Conservation (phyloP, 2,797 vertebrate genomes). For the Cynodonichthys magdalenae region DNA sequence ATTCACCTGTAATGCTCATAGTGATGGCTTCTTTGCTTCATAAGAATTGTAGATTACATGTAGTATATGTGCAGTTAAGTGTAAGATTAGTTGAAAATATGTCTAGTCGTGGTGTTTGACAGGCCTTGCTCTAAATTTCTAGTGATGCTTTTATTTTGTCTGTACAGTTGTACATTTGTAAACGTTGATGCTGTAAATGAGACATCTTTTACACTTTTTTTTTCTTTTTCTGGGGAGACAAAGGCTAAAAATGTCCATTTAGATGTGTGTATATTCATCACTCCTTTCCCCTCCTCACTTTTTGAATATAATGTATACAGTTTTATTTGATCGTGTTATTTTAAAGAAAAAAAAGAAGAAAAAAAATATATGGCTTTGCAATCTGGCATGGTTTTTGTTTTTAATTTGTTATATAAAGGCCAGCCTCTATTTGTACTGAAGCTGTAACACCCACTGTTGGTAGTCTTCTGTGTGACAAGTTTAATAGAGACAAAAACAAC, state of each 20-base stretch:
- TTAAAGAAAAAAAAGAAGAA: slow-evolving; percentile 76
- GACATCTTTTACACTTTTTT: slow-evolving; percentile 92
- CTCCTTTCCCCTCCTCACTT: slow-evolving; percentile 81
- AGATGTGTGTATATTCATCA: slow-evolving; percentile 97
- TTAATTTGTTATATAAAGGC: slow-evolving; percentile 90
- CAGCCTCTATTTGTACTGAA: slow-evolving; percentile 93
- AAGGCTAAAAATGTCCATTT: slow-evolving; percentile 91
- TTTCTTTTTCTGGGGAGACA: slow-evolving; percentile 63
- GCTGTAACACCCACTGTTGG: slow-evolving; percentile 89
- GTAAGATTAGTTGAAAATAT: slow-evolving; percentile 91
- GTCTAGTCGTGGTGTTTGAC: slow-evolving; percentile 90
- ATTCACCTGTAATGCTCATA: slow-evolving; percentile 91
- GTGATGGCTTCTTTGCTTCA: slow-evolving; percentile 89
- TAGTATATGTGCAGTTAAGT: slow-evolving; percentile 98
- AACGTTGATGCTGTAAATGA: slow-evolving; percentile 99
- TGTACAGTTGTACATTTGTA: slow-evolving; percentile 99
- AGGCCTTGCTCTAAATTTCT: slow-evolving; percentile 95
- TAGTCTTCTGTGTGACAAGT: slow-evolving; percentile 86
- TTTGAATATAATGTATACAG: slow-evolving; percentile 98
- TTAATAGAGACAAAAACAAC: slow-evolving; percentile 68
- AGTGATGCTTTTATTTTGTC: slow-evolving; percentile 93
- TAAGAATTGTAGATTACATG: slow-evolving; percentile 91
- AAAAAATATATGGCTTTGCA: slow-evolving; percentile 88
- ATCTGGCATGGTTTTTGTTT: slow-evolving; percentile 85
- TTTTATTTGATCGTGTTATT: slow-evolving; percentile 95